phyloP scores from a whole-genome alignment of 2,888 invertebrate genomes.

The Harpagoxenus sublaevis region DNA sequence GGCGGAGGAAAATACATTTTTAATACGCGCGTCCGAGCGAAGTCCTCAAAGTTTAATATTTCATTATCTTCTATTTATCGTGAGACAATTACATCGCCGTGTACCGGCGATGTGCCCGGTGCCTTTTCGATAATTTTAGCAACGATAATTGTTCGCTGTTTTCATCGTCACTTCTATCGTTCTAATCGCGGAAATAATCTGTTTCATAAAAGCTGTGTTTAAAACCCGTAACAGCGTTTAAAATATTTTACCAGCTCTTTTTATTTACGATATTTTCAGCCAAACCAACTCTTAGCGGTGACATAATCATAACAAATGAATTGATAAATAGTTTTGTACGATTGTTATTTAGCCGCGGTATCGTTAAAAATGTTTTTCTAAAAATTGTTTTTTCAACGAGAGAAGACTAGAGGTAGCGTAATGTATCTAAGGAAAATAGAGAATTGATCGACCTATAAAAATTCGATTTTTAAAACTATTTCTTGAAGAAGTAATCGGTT shows the following conservation, averaged over 20 bases:
- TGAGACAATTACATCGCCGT: slow-evolving; percentile 49
- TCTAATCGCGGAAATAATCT: neutral
- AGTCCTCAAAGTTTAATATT: slow-evolving; percentile 56
- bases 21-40: slow-evolving; percentile 47
- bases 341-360: neutral
- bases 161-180: neutral
- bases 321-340: slow-evolving; percentile 1
- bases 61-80: slow-evolving; percentile 43
- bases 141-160: neutral
- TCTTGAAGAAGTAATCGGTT: neutral
- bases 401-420: neutral
- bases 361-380: neutral
- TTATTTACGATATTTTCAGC: neutral
- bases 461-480: neutral
- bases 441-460: neutral
- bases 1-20: slow-evolving; percentile 63
- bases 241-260: neutral
- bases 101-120: neutral
- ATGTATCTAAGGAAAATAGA: neutral
- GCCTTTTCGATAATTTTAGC: slow-evolving; percentile 32
- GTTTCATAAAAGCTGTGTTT: neutral
- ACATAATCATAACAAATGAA: slow-evolving; percentile 8
- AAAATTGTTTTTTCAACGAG: neutral
- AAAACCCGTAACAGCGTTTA: neutral
- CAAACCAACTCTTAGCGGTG: neutral